These are phyloP conservation scores for Elanoides forficatus DNA, from an alignment of 2,113 vertebrate species.

Conservation along the genomic window DNA sequence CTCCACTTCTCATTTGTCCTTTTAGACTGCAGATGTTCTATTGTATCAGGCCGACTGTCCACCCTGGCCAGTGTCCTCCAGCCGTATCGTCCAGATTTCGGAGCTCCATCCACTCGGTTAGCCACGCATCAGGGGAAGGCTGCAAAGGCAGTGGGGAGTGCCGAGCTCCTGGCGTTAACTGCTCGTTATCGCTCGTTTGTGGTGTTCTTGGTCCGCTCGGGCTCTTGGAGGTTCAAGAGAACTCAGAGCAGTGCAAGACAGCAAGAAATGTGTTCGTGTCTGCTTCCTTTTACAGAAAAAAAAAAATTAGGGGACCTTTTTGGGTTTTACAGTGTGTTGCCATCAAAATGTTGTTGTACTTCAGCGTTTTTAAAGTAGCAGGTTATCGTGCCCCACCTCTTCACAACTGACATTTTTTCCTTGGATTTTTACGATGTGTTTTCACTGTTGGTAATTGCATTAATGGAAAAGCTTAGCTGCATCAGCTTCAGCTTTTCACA, in stretches of 20 bases:
- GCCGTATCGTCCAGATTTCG: not conserved
- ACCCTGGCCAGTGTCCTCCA: not conserved
- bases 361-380: not conserved
- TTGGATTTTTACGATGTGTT: not conserved
- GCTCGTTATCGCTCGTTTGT: accelerated
- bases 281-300: not conserved
- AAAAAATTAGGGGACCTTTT: accelerated
- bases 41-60: not conserved
- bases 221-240: not conserved
- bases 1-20: not conserved
- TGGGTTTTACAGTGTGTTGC: not conserved
- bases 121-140: not conserved
- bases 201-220: not conserved
- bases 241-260: not conserved
- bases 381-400: not conserved
- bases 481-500: not conserved
- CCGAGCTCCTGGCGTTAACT: not conserved
- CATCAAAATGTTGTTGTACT: not conserved
- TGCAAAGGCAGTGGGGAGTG: not conserved
- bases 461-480: not conserved
- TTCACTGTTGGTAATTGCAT: not conserved
- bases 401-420: not conserved
- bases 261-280: accelerated
- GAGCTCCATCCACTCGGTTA: not conserved
- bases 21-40: not conserved